These are phyloP conservation scores for Sepioteuthis lessoniana DNA, from an alignment of 2,888 invertebrate species.

Conservation along the genomic window DNA sequence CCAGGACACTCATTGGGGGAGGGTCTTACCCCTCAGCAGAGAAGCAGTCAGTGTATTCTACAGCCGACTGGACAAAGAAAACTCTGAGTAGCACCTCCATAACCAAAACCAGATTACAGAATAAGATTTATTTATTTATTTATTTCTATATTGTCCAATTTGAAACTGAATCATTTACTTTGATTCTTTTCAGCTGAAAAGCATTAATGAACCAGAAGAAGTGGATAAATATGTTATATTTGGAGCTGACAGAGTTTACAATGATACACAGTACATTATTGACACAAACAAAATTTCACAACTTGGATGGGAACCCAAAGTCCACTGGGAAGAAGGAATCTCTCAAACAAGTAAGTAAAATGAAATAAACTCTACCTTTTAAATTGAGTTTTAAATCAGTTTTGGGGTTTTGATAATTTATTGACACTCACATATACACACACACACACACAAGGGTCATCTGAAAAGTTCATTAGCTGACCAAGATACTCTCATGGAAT, in stretches of 20 bases:
- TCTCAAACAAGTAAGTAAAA: constrained; percentile 56
- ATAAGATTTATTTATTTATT: too few species aligned
- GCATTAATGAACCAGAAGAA: constrained; percentile 46
- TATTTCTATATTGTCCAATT: not conserved
- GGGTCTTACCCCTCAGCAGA: too few species aligned
- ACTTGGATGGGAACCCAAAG: constrained; percentile 60
- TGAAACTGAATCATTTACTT: not conserved
- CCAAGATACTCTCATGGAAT: too few species aligned
- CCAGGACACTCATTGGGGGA: too few species aligned
- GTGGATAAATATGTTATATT: constrained; percentile 53
- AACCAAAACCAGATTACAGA: too few species aligned
- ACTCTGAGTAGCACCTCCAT: too few species aligned
- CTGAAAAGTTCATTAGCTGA: too few species aligned
- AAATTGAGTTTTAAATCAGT: not conserved
- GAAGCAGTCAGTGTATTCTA: too few species aligned
- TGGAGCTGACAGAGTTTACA: constrained; percentile 59
- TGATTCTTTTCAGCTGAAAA: constrained; percentile 1
- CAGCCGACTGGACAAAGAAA: too few species aligned
- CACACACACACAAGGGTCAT: too few species aligned
- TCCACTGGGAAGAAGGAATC: constrained; percentile 62
- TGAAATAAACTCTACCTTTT: not conserved
- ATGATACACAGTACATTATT: constrained; percentile 62
- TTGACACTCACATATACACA: too few species aligned
- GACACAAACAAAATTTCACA: constrained; percentile 59
- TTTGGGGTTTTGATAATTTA: too few species aligned